Conservation (phyloP, 2,113 vertebrate species). For the Coturnix japonica region DNA sequence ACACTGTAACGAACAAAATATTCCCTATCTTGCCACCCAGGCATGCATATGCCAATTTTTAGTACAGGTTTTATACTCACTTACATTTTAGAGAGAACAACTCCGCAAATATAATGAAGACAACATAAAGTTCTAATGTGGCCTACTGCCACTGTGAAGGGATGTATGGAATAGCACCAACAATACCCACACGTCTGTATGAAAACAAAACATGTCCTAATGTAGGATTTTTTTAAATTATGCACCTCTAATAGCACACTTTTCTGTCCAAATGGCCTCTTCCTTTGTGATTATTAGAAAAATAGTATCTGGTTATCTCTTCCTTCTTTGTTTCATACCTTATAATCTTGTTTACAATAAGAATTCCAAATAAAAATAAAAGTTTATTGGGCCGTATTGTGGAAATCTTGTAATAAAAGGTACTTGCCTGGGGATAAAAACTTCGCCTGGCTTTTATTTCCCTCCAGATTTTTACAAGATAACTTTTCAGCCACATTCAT, state of each 20-base stretch:
- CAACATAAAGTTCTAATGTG: not conserved
- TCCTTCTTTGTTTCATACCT: not conserved
- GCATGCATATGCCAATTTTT: not conserved
- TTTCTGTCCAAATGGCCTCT: not conserved
- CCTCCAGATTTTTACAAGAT: constrained; percentile 10
- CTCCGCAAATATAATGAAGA: not conserved
- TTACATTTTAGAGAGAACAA: not conserved
- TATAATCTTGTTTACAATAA: not conserved
- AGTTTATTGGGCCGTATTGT: not conserved
- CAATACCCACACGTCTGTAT: not conserved
- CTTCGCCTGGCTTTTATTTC: not conserved
- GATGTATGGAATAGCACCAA: not conserved
- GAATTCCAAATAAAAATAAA: constrained; percentile 26
- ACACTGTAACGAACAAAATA: not conserved
- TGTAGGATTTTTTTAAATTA: not conserved
- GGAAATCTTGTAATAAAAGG: constrained; percentile 15
- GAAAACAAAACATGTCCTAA: not conserved
- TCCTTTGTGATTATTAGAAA: not conserved
- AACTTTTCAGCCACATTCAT: not conserved
- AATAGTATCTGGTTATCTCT: not conserved
- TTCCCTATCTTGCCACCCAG: not conserved
- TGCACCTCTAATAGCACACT: accelerated
- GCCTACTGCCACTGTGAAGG: not conserved
- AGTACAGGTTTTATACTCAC: not conserved
- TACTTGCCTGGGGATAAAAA: not conserved